Conservation (phyloP, 64 coral and sea anemone genomes). For the Pocillopora damicornis region DNA sequence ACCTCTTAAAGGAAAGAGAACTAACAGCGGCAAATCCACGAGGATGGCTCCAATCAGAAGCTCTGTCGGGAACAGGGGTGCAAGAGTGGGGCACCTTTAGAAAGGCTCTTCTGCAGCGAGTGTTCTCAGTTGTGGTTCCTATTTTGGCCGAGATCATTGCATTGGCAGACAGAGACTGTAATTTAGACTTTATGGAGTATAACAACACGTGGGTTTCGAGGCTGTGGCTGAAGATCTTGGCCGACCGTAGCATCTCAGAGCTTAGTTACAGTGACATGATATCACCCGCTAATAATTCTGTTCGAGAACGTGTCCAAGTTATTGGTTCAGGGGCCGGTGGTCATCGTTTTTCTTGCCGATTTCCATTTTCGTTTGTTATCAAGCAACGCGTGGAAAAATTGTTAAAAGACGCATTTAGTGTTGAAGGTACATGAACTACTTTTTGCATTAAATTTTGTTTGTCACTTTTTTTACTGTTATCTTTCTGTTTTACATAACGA, state of each 20-base stretch:
- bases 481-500: too few relatives aligned
- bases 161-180: slow-evolving; percentile 65
- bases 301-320: slow-evolving; percentile 41
- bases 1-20: slow-evolving; percentile 55
- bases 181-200: slow-evolving; percentile 42
- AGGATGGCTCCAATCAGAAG: not conserved
- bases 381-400: slow-evolving; percentile 57
- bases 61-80: slow-evolving; percentile 72
- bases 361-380: slow-evolving; percentile 78
- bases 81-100: slow-evolving; percentile 77
- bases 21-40: slow-evolving; percentile 18
- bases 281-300: slow-evolving; percentile 39
- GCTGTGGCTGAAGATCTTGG: slow-evolving; percentile 22
- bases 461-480: too few relatives aligned
- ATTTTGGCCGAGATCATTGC: slow-evolving; percentile 68
- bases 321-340: slow-evolving; percentile 54
- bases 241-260: slow-evolving; percentile 40
- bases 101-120: slow-evolving; percentile 61
- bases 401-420: slow-evolving; percentile 23
- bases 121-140: slow-evolving; percentile 56
- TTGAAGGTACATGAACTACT: slow-evolving; percentile 8
- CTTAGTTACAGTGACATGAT: slow-evolving; percentile 44
- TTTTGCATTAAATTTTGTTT: not conserved
- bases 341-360: slow-evolving; percentile 54
- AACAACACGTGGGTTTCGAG: slow-evolving; percentile 16